Evolutionary conservation across 2,888 invertebrate species (phyloP), one percentile per base, ranked within the genome.

Genomic region (Anorthoa munda): DNA sequence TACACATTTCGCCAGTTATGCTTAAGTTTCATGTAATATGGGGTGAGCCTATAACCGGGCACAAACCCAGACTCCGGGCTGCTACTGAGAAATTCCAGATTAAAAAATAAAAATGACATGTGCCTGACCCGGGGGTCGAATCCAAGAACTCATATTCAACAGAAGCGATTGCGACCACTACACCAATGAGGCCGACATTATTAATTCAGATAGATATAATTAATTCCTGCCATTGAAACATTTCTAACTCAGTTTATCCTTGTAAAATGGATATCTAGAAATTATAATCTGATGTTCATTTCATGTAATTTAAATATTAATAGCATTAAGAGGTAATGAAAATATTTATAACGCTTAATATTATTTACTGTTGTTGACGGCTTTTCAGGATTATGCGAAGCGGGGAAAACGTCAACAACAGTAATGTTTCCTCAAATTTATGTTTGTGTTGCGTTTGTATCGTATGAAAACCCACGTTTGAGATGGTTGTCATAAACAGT

Each of bases 401-500:
- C 75, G 81, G 76, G 86, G 85, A 87, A 85, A 87, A 82, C 75
- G 66, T 82, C 69, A 67, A 65, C 72, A 67, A 23, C 73, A 74
- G 70, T 71, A 84, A 73, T 67, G 64, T 86, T 83, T 81, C 77
- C 77, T 75, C 76, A 86, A 82, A 86, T 89, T 85, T 86, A 82
- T 86, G 83, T 87, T 88, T 85, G 84, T 87, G 86, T 84, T 89
- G 84, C 81, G 78, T 86, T 85, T 85, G 86, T 89, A 88, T 87
- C 84, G 81, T 88, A 84, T 86, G 85, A 80, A 86, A 86, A 86
- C 87, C 87, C 84, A 88, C 90, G 88, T 90, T 91, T 90, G 89
- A 90, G 91, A 90, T 87, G 92, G 92, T 93, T 93, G 93, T 94
- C 94, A 93, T 93, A 93, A 92, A 90, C 93, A 93, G 94, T 93